Base-by-base conservation (phyloP, 30 jellyfish, hydroid and myxozoan genomes). In the Pelagia noctiluca region DNA sequence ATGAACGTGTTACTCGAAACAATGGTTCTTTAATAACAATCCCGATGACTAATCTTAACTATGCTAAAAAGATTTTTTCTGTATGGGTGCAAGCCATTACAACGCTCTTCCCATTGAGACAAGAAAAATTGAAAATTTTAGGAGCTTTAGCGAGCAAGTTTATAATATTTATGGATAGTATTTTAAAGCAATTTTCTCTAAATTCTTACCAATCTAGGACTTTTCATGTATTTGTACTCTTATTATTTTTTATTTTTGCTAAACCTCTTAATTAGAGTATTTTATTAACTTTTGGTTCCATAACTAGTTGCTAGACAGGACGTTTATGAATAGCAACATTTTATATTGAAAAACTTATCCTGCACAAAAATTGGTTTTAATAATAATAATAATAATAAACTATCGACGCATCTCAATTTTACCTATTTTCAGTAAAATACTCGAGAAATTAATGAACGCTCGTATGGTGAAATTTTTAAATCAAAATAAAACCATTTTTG, bases 31-130 rank as follows among this genome's bases (percentile, higher is more conserved):
- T n/a, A n/a, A n/a, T n/a, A n/a, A n/a, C n/a, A n/a, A n/a, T n/a
- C n/a, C n/a, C n/a, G 53, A 78, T 57, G 32, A 35, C 61, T 52
- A 76, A 76, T 4, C 54, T 76, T 52, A 11, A 76, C 33, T 37
- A 26, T 76, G 66, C 69, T 29, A 76, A 66, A 38, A 60, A 31
- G 61, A 79, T 35, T 76, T 76, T 34, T 42, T 19, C 57, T 76
- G 50, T 35, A 76, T 76, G 88, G 79, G 88, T 28, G 88, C 29
- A n/a, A 54, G 36, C 34, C 78, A 52, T 29, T 54, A 32, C 42
- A 54, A 76, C 75, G 68, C 46, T 68, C 34, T 60, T 21, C 88
- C 80, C 24, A 57, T 76, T n/a, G n/a, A n/a, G n/a, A n/a, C n/a
- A n/a, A n/a, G n/a, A n/a, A n/a, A n/a, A n/a, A n/a, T 42, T 42